Evolutionary conservation across 92 coral and sea anemone species (phyloP), one percentile per base, ranked within the genome.

Genomic region (Epizoanthus stellaris): DNA sequence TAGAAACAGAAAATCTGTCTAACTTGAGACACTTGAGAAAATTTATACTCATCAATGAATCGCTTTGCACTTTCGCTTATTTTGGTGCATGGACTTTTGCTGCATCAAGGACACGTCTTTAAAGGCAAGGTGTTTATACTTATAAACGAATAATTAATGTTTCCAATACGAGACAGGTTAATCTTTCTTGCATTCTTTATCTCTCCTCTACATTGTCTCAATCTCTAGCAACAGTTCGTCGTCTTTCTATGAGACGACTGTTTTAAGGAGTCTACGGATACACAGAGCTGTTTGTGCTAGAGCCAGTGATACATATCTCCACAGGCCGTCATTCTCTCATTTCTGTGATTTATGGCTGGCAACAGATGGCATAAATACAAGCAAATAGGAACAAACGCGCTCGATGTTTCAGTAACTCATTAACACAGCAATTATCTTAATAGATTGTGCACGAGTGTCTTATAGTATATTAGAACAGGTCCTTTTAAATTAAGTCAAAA

Each of bases 51-150:
- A 64, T 16, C 65, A 62, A 79, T 79, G 83, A 79, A 79, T 14
- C 83, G 83, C 67, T 42, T 79, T 64, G 56, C 59, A 23, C 20
- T 62, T 13, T 43, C 57, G 19, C 83, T 79, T 63, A 45, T 79
- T 13, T 45, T 79, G 83, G 60, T 63, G 17, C 72, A 79, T 3
- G 70, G 71, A 4, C 72, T 79, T 42, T 38, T 79, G 40, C 83
- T 61, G 25, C 83, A 63, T 42, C 70, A 63, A 21, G 83, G 83
- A 43, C 72, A 63, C 6, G 73, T 79, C 72, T 79, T 79, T 13
- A 63, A 79, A 79, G 83, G 83, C 83, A 79, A 79, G 83, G 34
- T 79, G 39, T 62, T 43, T 20, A 11, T 64, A 21, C 4, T 19
- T 15, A 58, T 62, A 10, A 14, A 57, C 45, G 57, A 76, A 59